These are phyloP conservation scores for Aix galericulata DNA, from an alignment of 2,113 vertebrate genomes.

Conservation along the genomic window DNA sequence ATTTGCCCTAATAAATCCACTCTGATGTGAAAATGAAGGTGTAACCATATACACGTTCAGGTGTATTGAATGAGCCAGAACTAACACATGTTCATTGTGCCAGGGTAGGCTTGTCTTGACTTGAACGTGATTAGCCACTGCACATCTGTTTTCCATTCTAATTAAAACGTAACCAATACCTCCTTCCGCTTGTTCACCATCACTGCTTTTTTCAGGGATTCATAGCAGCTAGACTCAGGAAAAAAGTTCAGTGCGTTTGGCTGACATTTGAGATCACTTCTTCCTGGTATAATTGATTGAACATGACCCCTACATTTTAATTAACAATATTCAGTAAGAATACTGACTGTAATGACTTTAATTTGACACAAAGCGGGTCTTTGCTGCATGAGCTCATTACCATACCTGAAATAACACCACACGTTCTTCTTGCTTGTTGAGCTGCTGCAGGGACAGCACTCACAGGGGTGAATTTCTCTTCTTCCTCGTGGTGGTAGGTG, in stretches of 20 bases:
- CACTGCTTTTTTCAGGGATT: constrained; percentile 44
- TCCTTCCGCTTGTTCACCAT: constrained; percentile 68
- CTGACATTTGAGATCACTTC: neutral
- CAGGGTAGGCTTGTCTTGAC: neutral
- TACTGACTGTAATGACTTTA: neutral
- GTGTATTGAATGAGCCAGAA: neutral
- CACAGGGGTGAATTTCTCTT: neutral
- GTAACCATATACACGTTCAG: neutral
- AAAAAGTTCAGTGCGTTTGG: neutral
- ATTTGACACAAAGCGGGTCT: neutral
- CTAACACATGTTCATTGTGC: neutral
- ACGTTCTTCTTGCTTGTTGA: neutral
- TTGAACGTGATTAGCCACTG: constrained; percentile 60
- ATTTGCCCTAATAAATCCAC: neutral
- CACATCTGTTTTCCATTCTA: constrained; percentile 84
- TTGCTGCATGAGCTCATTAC: neutral
- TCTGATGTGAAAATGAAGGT: neutral
- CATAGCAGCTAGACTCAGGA: neutral
- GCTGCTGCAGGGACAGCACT: neutral
- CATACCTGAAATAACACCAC: neutral
- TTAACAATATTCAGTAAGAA: neutral
- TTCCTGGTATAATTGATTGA: neutral
- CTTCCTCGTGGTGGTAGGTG: neutral
- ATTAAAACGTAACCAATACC: constrained; percentile 68
- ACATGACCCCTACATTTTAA: neutral